Base-by-base conservation (phyloP, 2,797 vertebrate genomes). In the Holocentrus rufus region DNA sequence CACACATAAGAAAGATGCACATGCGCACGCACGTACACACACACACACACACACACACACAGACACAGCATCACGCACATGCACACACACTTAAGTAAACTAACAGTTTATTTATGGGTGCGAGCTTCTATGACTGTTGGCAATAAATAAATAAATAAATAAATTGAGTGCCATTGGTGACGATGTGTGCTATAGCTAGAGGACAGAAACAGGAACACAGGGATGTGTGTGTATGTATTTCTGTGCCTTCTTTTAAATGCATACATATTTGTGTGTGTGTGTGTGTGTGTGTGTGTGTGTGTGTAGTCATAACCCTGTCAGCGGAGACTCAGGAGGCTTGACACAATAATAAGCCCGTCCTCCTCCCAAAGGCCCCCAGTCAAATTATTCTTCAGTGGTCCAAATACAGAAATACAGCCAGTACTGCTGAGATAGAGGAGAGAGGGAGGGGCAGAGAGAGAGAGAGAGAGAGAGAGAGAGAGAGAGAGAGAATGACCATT, bases 401-500 rank as follows among this genome's bases (percentile, higher is more conserved):
- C 72, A 81, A 82, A 85, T 81, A 79, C 82, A 77, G 79, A 85
- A 79, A 88, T 78, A 53, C 60, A 80, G 72, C 61, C 18, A 2
- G 73, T 62, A 62, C 67, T 69, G 75, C 72, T 60, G 80, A 74
- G 64, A 80, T 73, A 79, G 69, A 53, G 18, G 49, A 53, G 22
- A 65, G 30, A n/a, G 27, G 15, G 46, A 27, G 17, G 23, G 4
- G 46, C 22, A n/a, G 18, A 64, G 52, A 52, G 18, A 70, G 60
- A 67, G 20, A 66, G 31, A 15, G 2, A 25, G 34, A 23, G 14
- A 60, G 52, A 52, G 18, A 70, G 60, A 67, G 25, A 66, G 39
- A 17, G 4, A 25, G 25, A 57, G 30, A 20, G 20, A 1, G 31
- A 22, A 84, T 90, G 90, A 91, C 90, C 91, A 91, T 92, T 91